These are phyloP conservation scores for Hemiprocne comata DNA, from an alignment of 2,113 vertebrate species.

Conservation along the genomic window DNA sequence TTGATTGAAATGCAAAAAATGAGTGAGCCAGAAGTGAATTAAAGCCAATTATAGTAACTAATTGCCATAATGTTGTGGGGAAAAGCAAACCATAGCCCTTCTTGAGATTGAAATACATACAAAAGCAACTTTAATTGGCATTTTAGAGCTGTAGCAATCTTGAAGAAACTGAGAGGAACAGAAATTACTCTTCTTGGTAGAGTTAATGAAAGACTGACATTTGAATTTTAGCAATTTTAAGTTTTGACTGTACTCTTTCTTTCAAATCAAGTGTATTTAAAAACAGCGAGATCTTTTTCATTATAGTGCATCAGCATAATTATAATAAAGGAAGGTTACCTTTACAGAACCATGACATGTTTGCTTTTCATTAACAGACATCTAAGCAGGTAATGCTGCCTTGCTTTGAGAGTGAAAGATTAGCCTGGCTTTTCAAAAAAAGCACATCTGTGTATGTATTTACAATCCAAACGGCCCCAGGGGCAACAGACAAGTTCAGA, in stretches of 20 bases:
- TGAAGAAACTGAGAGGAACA: not conserved
- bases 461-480: not conserved
- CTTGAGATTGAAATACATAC: not conserved
- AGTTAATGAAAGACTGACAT: not conserved
- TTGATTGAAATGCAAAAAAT: constrained; percentile 22
- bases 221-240: not conserved
- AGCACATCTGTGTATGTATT: not conserved
- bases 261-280: not conserved
- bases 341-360: not conserved
- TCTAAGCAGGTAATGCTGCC: not conserved
- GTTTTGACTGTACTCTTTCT: not conserved
- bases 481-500: not conserved
- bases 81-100: not conserved
- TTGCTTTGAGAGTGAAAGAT: not conserved
- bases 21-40: not conserved
- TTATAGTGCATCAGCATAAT: not conserved
- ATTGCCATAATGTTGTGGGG: constrained; percentile 8
- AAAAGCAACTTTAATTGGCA: not conserved
- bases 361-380: not conserved
- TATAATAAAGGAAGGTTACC: not conserved
- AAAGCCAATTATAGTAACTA: constrained; percentile 16
- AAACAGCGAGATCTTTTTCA: not conserved
- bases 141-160: not conserved
- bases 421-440: not conserved
- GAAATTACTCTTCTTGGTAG: not conserved